Base-by-base conservation (phyloP, 1,140 invertebrate genomes). In the Sycobia sp. region DNA sequence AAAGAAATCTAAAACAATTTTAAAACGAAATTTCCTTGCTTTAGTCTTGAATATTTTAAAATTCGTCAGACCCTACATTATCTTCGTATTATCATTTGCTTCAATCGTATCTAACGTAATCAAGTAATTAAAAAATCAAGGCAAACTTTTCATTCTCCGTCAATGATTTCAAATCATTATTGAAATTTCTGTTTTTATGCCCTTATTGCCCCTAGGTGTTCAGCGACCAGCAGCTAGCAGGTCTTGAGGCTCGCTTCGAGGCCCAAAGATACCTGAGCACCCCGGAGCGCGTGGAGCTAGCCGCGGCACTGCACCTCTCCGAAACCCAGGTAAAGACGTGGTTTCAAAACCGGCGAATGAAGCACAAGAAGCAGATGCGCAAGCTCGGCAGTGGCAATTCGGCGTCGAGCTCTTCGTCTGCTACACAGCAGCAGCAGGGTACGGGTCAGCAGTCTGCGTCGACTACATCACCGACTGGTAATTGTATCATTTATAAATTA, bases 241-340 rank as follows among this genome's bases (percentile, higher is more conserved):
- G 95, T 44, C 80, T 97, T 60, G 97, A 99, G 77, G 95, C 97
- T 72, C 86, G 95, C 29, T 99, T 99, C 76, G 95, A 98, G 71
- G 89, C 89, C 0, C 96, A 99, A 76, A 88, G 96, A 57, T 99
- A 99, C 81, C 84, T 99, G 13, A 97, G 95, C 8, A 99, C 97
- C 0, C 96, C 96, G 0, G 97, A 99, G 75, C 81, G 97, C 47
- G 93, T 98, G 8, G 96, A 98, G 74, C 80, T 99, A 43, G 97
- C 97, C 0, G 90, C 90, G 3, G 90, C 91, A 0, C 83, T 99
- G 13, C 94, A 93, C 71, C 84, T 99, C 3, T 97, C 94, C 1
- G 96, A 99, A 84, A 97, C 97, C 0, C 97, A 99, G 82, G 95
- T 97, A 44, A 98, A 97, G 84, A 97, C 95, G 32, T 98, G 96